Base-by-base conservation (phyloP, 2,113 vertebrate species). In the Pollimyrus isidori region DNA sequence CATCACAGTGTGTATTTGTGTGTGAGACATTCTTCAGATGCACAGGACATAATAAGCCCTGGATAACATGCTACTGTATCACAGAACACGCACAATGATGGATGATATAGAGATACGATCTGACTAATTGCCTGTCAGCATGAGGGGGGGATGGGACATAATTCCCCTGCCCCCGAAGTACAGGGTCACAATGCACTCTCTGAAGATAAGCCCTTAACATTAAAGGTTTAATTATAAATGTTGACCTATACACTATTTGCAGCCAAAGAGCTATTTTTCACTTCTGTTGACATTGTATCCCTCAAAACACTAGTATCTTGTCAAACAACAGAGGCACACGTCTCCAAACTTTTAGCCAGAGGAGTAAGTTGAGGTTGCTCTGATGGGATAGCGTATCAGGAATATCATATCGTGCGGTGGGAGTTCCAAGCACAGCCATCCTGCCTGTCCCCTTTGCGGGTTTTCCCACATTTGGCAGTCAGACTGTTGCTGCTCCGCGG, bases 391-490 rank as follows among this genome's bases (percentile, higher is more conserved):
- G 49, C 39, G 26, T 69, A 4, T 42, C 17, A 26, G 30, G 88
- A 89, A 82, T 89, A 52, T 89, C 45, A 58, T 83, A 45, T 56
- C 1, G 46, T 42, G 48, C 76, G 7, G 46, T 84, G 73, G 73
- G 53, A 84, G 62, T 84, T 85, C 39, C 23, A 15, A 17, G 80
- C 50, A 15, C n/a, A 48, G 50, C 17, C 13, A n/a, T 39, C 6
- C 76, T 53, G 56, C 39, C 13, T 17, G 3, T 26, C 35, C 35
- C 50, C 23, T 4, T 3, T 11, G 21, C 13, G 53, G 88, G 80
- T 49, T 52, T 10, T 85, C 65, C 45, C 17, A 1, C 62, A 52
- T 58, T 89, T 89, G 83, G 80, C 50, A 89, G 50, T 89, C 88
- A 45, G 80, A 21, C 48, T 11, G 7, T 26, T 53, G 13, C 11